Evolutionary conservation across 2,113 vertebrate genomes (phyloP).

Genomic region (Orcinus orca): DNA sequence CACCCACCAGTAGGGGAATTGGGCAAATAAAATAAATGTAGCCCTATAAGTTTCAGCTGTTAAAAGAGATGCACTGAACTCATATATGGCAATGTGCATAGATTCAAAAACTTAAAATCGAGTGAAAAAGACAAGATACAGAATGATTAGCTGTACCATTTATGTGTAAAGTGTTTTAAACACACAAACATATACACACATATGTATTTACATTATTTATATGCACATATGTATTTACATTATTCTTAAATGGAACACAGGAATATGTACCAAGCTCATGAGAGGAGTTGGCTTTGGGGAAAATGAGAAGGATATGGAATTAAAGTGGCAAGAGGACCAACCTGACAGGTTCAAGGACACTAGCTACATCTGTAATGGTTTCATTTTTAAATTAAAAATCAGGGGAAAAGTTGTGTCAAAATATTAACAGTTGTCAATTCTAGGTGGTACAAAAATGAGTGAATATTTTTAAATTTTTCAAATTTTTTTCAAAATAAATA

Average conservation of each 20-base stretch:
- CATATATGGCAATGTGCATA: rapidly evolving
- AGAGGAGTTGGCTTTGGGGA: not conserved
- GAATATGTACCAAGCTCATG: no score
- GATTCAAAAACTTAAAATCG: not conserved
- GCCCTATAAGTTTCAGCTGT: no score
- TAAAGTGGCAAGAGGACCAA: not conserved
- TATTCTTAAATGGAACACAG: not conserved
- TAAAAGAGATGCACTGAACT: not conserved
- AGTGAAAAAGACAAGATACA: not conserved
- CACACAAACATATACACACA: not conserved
- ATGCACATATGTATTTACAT: not conserved
- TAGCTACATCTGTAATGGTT: not conserved
- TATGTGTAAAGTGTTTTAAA: not conserved
- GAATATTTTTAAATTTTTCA: not conserved
- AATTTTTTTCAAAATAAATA: not conserved
- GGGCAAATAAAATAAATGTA: not conserved
- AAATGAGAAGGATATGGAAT: not conserved
- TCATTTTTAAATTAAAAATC: not conserved
- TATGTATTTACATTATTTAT: not conserved
- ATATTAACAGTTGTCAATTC: not conserved
- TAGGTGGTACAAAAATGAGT: not conserved
- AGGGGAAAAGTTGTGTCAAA: not conserved
- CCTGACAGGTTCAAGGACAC: not conserved
- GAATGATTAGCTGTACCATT: not conserved
- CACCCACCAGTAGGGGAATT: not conserved